phyloP scores from a whole-genome alignment of 2,888 invertebrate species.

The Pinctada fucata region DNA sequence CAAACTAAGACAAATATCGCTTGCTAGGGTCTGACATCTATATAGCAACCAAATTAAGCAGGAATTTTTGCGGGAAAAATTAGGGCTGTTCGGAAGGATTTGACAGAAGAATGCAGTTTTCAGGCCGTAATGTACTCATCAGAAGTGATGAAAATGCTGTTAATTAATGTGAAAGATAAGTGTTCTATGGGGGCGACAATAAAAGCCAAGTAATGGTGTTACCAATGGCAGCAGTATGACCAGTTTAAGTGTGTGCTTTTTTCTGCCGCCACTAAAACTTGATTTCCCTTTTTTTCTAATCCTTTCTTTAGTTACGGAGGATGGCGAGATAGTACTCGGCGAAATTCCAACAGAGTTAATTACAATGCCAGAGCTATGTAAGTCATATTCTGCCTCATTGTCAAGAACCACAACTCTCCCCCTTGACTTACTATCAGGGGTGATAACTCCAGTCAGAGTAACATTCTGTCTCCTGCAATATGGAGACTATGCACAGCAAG shows the following conservation, averaged over 20 bases:
- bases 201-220: too few species aligned
- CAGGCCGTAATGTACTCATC: too few species aligned
- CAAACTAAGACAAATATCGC: not conserved
- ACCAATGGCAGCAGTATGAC: constrained; percentile 4
- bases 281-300: constrained; percentile 47
- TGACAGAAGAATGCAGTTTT: too few species aligned
- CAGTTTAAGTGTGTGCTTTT: constrained; percentile 45
- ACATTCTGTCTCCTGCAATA: too few species aligned
- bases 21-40: not conserved
- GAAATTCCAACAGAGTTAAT: constrained; percentile 64
- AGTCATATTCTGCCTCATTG: constrained; percentile 45
- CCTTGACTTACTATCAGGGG: constrained; percentile 18
- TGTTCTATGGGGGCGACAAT: too few species aligned
- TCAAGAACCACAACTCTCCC: constrained; percentile 22
- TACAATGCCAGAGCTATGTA: constrained; percentile 69
- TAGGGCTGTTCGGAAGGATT: too few species aligned
- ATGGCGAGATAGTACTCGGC: constrained; percentile 68
- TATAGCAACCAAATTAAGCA: not conserved
- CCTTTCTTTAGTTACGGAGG: constrained; percentile 68
- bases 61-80: too few species aligned
- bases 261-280: constrained; percentile 66
- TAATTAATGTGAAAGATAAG: too few species aligned
- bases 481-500: too few species aligned
- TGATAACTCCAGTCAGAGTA: constrained; percentile 20
- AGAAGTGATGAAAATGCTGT: too few species aligned